phyloP scores from a whole-genome alignment of 2,113 vertebrate species.

The Sprattus sprattus region DNA sequence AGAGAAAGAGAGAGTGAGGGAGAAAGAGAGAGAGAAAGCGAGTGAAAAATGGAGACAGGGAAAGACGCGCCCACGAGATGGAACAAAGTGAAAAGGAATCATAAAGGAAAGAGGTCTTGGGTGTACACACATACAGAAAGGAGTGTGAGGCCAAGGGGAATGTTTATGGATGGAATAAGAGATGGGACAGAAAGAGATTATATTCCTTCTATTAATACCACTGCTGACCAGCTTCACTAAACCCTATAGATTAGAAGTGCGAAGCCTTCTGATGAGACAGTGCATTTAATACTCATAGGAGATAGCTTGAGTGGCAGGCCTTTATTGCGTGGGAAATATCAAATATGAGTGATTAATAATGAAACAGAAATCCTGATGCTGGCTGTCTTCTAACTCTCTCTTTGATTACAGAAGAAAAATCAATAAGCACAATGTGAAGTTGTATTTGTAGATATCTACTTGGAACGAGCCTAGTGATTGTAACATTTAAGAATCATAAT shows the following conservation, averaged over 20 bases:
- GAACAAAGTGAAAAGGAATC: background rate
- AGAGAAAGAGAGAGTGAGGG: background rate
- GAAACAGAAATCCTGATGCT: background rate
- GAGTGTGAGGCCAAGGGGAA: background rate
- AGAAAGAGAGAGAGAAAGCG: background rate
- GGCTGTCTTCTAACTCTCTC: background rate
- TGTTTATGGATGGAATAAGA: background rate
- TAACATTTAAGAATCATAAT: background rate
- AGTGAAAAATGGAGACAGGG: background rate
- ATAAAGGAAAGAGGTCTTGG: background rate
- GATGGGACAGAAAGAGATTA: too few species aligned
- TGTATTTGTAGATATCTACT: too few species aligned
- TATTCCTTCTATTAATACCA: too few species aligned
- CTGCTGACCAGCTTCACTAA: too few species aligned
- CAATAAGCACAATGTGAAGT: background rate
- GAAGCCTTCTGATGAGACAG: background rate
- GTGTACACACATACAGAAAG: background rate
- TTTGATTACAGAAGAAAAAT: background rate
- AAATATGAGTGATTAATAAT: background rate
- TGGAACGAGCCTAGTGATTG: background rate
- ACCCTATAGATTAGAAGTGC: background rate
- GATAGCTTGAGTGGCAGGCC: background rate
- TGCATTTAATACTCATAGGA: background rate
- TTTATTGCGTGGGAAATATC: background rate
- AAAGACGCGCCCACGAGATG: background rate